Evolutionary conservation across 2,113 vertebrate species (phyloP).

Genomic region (Lophochroa leadbeateri): DNA sequence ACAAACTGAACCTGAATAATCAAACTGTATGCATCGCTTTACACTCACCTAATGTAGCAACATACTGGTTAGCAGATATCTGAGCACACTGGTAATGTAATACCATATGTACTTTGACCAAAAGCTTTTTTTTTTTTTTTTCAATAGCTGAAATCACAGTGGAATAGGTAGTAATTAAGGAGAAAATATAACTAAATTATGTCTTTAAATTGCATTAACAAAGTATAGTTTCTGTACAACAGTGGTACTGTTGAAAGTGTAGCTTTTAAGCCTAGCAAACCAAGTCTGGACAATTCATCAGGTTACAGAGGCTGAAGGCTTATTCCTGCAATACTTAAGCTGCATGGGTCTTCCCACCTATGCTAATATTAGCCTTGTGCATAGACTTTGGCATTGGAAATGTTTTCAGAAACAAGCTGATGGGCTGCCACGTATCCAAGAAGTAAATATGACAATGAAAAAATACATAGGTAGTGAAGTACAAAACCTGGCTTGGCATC

Average conservation of each 20-base stretch:
- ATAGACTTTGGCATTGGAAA: neutral
- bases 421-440: neutral
- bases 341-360: fast-evolving
- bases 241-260: neutral
- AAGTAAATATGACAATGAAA: neutral
- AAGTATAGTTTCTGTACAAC: neutral
- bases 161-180: neutral
- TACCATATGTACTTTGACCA: neutral
- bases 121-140: neutral
- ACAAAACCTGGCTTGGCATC: neutral
- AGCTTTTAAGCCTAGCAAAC: neutral
- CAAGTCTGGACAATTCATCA: neutral
- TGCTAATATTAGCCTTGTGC: neutral
- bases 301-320: neutral
- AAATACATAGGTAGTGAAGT: neutral
- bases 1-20: neutral
- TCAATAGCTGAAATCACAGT: neutral
- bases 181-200: neutral
- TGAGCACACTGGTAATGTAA: neutral
- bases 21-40: neutral
- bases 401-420: neutral
- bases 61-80: neutral
- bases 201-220: neutral
- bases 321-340: neutral
- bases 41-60: neutral